Evolutionary conservation across 2,797 vertebrate species (phyloP).

Genomic region (Strix occidentalis): DNA sequence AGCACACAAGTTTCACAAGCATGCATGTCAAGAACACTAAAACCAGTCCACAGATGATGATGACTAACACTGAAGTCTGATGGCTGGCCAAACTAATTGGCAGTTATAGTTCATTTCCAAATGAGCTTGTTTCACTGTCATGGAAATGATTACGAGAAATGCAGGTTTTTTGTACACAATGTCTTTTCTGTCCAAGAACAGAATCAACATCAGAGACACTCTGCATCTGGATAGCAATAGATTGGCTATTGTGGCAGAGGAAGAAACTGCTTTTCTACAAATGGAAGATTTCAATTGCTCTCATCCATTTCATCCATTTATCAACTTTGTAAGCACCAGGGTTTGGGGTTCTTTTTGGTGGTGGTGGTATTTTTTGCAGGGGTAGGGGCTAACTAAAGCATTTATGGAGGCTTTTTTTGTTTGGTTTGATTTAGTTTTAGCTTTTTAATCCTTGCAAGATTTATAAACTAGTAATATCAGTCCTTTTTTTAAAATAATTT

Average conservation of each 20-base stretch:
- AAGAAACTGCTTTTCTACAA: not conserved
- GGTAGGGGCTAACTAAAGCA: not conserved
- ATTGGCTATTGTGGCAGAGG: not conserved
- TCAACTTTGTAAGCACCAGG: not conserved
- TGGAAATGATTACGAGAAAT: not conserved
- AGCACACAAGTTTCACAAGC: not conserved
- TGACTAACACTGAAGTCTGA: conserved; percentile 13
- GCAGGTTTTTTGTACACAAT: not conserved
- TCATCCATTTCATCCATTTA: not conserved
- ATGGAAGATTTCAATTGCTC: not conserved
- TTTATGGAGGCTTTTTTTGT: not conserved
- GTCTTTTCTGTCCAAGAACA: conserved; percentile 5
- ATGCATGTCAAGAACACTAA: not conserved
- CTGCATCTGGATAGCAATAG: not conserved
- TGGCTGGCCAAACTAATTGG: not conserved
- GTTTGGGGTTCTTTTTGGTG: not conserved
- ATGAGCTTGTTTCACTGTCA: not conserved
- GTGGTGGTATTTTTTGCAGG: not conserved
- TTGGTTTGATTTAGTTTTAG: not conserved
- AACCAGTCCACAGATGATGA: not conserved
- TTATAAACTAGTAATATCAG: not conserved
- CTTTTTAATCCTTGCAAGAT: not conserved
- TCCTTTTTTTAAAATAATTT: not conserved
- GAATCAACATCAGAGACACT: conserved; percentile 18
- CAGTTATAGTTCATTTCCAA: not conserved